phyloP scores from a whole-genome alignment of 2,797 vertebrate genomes.

The Urocyon cinereoargenteus region DNA sequence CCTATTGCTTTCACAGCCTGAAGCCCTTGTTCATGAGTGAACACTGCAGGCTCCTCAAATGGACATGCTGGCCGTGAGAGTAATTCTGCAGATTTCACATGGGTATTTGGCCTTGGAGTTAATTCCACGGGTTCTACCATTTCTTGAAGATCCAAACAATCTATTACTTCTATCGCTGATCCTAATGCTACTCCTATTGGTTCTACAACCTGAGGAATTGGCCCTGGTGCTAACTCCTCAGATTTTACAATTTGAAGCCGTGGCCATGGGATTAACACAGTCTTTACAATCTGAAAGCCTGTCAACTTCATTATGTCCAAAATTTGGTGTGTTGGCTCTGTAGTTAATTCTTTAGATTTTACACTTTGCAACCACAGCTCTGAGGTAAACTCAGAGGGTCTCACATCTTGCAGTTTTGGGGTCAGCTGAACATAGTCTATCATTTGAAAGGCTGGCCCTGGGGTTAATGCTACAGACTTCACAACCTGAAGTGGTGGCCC shows the following conservation, averaged over 20 bases:
- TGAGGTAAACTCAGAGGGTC: neutral
- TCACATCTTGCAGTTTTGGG: constrained; percentile 21
- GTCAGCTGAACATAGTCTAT: constrained; percentile 3
- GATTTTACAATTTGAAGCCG: constrained; percentile 62
- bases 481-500: constrained; percentile 25
- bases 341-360: constrained; percentile 35
- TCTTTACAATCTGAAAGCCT: constrained; percentile 67
- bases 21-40: constrained; percentile 55
- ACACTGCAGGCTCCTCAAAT: neutral
- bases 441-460: neutral
- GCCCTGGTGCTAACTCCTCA: constrained; percentile 67
- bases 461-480: neutral
- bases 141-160: constrained; percentile 51
- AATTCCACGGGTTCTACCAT: neutral
- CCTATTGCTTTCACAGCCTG: constrained; percentile 26
- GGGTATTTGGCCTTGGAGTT: constrained; percentile 46
- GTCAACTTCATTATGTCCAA: constrained; percentile 28
- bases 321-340: constrained; percentile 58
- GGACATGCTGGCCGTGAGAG: constrained; percentile 34
- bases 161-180: neutral
- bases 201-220: constrained; percentile 59
- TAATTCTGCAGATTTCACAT: constrained; percentile 63
- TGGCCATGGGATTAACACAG: constrained; percentile 44
- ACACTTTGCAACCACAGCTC: constrained; percentile 40
- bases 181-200: neutral